Conservation (phyloP, 2,113 vertebrate genomes). For the Diphyllodes magnificus region DNA sequence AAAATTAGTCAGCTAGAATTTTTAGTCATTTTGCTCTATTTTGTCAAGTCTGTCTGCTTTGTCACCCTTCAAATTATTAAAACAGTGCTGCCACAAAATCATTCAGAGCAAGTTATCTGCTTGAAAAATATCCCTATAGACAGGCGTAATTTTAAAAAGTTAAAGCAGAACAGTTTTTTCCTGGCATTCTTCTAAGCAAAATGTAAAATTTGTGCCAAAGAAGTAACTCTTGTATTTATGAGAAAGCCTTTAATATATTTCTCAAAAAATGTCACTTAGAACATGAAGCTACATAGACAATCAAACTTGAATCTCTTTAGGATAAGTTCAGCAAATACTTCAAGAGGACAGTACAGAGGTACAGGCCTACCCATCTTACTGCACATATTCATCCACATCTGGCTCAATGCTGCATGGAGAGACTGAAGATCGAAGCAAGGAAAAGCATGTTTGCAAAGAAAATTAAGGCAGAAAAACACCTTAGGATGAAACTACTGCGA, state of each 20-base stretch:
- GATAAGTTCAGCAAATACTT: not conserved
- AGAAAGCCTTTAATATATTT: not conserved
- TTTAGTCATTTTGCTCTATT: not conserved
- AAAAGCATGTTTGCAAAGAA: not conserved
- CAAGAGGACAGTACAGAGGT: not conserved
- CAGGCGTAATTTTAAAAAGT: not conserved
- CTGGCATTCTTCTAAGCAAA: not conserved
- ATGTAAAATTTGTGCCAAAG: not conserved
- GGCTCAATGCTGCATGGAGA: not conserved
- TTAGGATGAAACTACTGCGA: not conserved
- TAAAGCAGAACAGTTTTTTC: not conserved
- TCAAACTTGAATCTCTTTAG: not conserved
- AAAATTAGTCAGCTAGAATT: not conserved
- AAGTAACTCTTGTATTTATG: not conserved
- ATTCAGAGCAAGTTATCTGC: not conserved
- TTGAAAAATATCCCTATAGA: not conserved
- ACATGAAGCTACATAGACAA: not conserved
- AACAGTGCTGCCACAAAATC: not conserved
- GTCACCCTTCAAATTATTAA: not conserved
- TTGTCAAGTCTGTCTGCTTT: not conserved
- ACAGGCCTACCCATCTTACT: not conserved
- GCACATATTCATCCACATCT: not conserved
- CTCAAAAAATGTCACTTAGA: not conserved
- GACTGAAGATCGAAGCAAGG: not conserved
- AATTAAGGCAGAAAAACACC: not conserved